Base-by-base conservation (phyloP, 2,888 invertebrate species). In the Salticus scenicus region DNA sequence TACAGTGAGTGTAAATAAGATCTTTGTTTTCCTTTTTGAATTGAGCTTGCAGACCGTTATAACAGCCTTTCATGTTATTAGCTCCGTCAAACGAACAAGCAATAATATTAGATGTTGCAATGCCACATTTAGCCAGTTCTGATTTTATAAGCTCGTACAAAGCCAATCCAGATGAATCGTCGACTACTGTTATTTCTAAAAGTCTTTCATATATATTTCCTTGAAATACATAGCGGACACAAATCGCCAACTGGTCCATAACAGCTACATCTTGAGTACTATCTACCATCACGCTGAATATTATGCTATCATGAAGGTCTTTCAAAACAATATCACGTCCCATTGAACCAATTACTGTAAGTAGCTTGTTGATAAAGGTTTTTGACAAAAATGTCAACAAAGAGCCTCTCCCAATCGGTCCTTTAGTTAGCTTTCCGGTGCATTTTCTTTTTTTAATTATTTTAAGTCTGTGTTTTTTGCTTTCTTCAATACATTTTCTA, bases 181-280 rank as follows among this genome's bases (percentile, higher is more conserved):
- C 20, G 14, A 67, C 20, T 33, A 67, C 31, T 33, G 20, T 67
- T 28, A n/a, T 64, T 64, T 64, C 33, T n/a, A 31, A 67, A 30
- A 67, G 33, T 67, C 27, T 64, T 24, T 28, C 33, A 30, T 67
- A 33, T n/a, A 33, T 33, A 2, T 33, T 67, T 33, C 67, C 31
- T 33, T 67, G n/a, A 31, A 67, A 30, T 2, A 33, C 33, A 67
- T 67, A 67, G 30, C n/a, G 30, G 7, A 31, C 67, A 14, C 33
- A 64, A 20, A 67, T 67, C 4, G 31, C 2, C 27, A 67, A 33
- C 33, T 31, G 67, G 28, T 67, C 67, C 33, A 67, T 67, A 20
- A 67, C 67, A 33, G 67, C 30, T 67, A 67, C 67, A 67, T 67
- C 67, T 30, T 67, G 67, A 31, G 33, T 67, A n/a, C 20, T 33